Evolutionary conservation across 2,113 vertebrate genomes (phyloP), one percentile per base, ranked within the genome.

Genomic region (Ploceus nigricollis): DNA sequence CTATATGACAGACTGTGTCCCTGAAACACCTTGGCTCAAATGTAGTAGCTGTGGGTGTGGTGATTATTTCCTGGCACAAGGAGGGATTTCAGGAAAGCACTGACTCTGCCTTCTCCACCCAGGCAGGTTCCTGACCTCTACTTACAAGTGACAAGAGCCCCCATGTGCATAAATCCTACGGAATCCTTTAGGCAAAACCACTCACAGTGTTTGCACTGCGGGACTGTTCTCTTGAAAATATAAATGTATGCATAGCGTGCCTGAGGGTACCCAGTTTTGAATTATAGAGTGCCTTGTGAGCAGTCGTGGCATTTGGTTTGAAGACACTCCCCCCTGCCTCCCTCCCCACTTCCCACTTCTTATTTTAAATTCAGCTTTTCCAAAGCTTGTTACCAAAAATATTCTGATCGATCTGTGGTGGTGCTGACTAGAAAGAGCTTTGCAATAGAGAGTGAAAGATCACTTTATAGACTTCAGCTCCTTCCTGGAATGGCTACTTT

Each of bases 11-110:
- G 93, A 66, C 94, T 81, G 48, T 96, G 89, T 96, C 96, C 95
- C 95, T 95, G 95, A 78, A 95, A 94, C 90, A 83, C 61, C 96
- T 97, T 95, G 94, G 96, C 97, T 96, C 90, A 68, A 42, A 65
- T 91, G 90, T 93, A 85, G 90, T 81, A 90, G 72, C 73, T 72
- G 44, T 94, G 97, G 96, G 91, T 94, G 95, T 70, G 87, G 96
- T 90, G 94, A 95, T 91, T 92, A 75, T 97, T 98, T 97, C 96
- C 97, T 96, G 96, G 96, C 95, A 93, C 86, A 94, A 96, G 88
- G 79, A 94, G 39, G 58, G 94, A 95, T 93, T 97, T 97, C 94
- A 97, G 96, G 97, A 96, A 97, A 97, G 84, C 65, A 53, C 83
- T 97, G 89, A 90, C 75, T 95, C 86, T 96, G 51, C n/a, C 63